Evolutionary conservation across 2,797 vertebrate genomes (phyloP), one percentile per base, ranked within the genome.

Genomic region (Lepidocolaptes lacrymiger): DNA sequence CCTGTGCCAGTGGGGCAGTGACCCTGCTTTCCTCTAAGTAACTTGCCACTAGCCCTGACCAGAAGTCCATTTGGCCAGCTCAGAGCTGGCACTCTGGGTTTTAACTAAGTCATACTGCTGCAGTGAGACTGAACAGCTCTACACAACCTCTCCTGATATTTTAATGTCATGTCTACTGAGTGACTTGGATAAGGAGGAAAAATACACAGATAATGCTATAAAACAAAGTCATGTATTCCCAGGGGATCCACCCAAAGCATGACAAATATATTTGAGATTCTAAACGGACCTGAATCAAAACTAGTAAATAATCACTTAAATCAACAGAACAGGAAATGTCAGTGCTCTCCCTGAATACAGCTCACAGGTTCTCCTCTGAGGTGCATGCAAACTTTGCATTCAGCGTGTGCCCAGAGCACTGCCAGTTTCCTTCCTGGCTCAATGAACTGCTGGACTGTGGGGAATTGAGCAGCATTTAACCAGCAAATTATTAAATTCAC

Each of bases 1-100:
- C 36, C 54, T 5, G 10, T 1, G 3, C 34, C 73, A 1, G 0
- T 1, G 3, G 56, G 21, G 5, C 68, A 64, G 23, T 4, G 49
- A 59, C 44, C 26, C 37, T 17, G 54, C 41, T 26, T 24, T 26
- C 49, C 39, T 43, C 46, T n/a, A 58, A 39, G 12, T 28, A 61
- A 15, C 34, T 39, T 39, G 58, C 46, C 73, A 23, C 24, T 23
- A 34, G 11, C 7, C 1, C 6, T 2, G 14, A 32, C 30, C 37
- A 14, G 4, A 9, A 41, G 37, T 7, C 6, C 7, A 3, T 49
- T 24, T 14, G 51, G 30, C 15, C 58, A 92, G 30, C 36, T 69
- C 3, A 2, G 36, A 39, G 37, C 44, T 32, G n/a, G n/a, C 36
- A 72, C 37, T 24, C 52, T 4, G 51, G 8, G 10, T 19, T 89